These are phyloP conservation scores for Pelagia noctiluca DNA, from an alignment of 30 jellyfish, hydroid and myxozoan species.

Conservation along the genomic window DNA sequence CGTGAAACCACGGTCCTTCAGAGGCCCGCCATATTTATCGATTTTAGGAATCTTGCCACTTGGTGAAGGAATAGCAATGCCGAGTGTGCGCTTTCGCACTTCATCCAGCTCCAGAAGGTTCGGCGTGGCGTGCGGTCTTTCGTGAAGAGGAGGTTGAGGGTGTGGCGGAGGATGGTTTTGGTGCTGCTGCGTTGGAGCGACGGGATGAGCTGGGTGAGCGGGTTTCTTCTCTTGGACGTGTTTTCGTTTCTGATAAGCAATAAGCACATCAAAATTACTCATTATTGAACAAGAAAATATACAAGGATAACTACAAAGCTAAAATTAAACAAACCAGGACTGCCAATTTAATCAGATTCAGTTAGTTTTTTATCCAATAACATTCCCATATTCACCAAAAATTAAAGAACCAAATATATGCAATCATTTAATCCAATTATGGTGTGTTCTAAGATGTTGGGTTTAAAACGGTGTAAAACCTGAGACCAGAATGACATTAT, in stretches of 20 bases:
- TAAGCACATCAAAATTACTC: not conserved
- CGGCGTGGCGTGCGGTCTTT: slow-evolving; percentile 68
- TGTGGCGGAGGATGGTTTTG: slow-evolving; percentile 55
- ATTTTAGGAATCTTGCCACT: slow-evolving; percentile 77
- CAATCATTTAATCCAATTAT: no score
- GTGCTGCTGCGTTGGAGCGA: slow-evolving; percentile 33
- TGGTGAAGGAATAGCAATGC: slow-evolving; percentile 73
- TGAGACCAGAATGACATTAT: no score
- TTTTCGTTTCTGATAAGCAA: slow-evolving; percentile 38
- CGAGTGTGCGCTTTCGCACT: slow-evolving; percentile 86
- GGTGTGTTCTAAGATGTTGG: no score
- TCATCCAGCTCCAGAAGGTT: slow-evolving; percentile 80
- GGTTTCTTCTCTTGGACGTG: slow-evolving; percentile 42
- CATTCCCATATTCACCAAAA: no score
- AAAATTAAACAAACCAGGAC: no score
- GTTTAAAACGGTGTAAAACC: no score
- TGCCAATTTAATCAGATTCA: no score
- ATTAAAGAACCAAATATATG: no score
- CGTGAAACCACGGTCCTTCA: slow-evolving; percentile 17
- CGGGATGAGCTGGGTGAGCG: slow-evolving; percentile 36
- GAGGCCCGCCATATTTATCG: slow-evolving; percentile 12
- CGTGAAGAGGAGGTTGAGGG: slow-evolving; percentile 60
- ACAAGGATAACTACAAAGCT: not conserved
- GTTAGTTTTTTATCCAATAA: no score
- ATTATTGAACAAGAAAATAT: no score